Conservation (phyloP, 2,797 vertebrate species). For the Cephalopachus bancanus region DNA sequence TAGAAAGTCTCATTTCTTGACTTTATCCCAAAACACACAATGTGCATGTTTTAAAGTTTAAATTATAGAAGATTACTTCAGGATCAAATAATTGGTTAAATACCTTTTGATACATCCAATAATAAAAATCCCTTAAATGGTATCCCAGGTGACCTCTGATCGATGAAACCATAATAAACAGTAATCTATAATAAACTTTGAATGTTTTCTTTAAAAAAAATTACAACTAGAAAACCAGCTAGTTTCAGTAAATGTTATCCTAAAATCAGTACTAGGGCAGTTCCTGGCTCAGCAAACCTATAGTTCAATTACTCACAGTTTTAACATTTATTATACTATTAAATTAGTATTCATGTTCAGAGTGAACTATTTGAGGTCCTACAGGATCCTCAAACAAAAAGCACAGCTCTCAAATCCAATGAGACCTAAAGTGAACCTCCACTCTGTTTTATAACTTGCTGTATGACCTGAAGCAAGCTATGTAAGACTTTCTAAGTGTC, state of each 20-base stretch:
- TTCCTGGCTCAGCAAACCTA: background rate
- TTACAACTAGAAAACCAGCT: slow-evolving; percentile 50
- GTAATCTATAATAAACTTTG: slow-evolving; percentile 25
- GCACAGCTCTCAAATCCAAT: background rate
- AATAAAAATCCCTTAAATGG: slow-evolving; percentile 46
- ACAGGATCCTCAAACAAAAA: slow-evolving; percentile 53
- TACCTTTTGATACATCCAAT: slow-evolving; percentile 16
- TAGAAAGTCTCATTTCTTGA: background rate
- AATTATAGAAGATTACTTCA: slow-evolving; percentile 47
- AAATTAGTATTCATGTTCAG: slow-evolving; percentile 19
- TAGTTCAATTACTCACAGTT: background rate
- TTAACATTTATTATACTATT: background rate
- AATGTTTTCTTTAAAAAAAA: background rate
- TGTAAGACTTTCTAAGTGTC: slow-evolving; percentile 2
- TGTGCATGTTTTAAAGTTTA: slow-evolving; percentile 8
- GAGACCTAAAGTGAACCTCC: background rate
- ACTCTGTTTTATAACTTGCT: slow-evolving; percentile 30
- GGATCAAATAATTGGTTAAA: slow-evolving; percentile 9
- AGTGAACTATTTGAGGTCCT: background rate
- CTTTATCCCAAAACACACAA: slow-evolving; percentile 37
- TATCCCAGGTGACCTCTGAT: background rate
- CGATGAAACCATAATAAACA: slow-evolving; percentile 27
- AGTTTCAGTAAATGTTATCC: slow-evolving; percentile 52
- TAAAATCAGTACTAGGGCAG: slow-evolving; percentile 51
- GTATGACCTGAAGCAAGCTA: background rate